These are phyloP conservation scores for Cynoglossus semilaevis DNA, from an alignment of 2,113 vertebrate species.

Conservation along the genomic window DNA sequence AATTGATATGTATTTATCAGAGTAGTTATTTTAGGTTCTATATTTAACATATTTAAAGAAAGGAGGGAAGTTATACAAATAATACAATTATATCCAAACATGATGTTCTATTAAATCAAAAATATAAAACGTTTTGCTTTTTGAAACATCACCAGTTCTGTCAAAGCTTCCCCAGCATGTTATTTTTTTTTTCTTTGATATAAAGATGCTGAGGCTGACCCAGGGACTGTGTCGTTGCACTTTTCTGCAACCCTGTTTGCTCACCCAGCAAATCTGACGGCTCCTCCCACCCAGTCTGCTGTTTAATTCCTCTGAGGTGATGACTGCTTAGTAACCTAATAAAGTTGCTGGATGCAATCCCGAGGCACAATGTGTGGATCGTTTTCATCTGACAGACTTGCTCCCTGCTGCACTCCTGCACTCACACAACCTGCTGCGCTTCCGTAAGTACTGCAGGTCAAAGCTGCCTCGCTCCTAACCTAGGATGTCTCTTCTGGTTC, in stretches of 20 bases:
- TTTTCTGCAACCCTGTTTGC: constrained; percentile 29
- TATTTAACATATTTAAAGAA: too few species aligned
- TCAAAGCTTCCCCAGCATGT: neutral
- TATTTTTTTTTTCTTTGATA: constrained; percentile 6
- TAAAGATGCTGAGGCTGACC: constrained; percentile 37
- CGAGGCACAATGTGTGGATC: constrained; percentile 56
- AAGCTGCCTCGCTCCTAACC: constrained; percentile 21
- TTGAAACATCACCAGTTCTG: neutral
- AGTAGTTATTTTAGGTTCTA: too few species aligned
- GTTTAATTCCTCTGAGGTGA: constrained; percentile 60
- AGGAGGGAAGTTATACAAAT: too few species aligned
- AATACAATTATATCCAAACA: too few species aligned
- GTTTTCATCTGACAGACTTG: constrained; percentile 53
- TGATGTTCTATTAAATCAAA: too few species aligned
- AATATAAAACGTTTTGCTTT: too few species aligned
- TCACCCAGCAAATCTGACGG: constrained; percentile 20
- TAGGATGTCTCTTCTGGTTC: constrained; percentile 31
- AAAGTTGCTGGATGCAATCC: constrained; percentile 65
- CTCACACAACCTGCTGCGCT: constrained; percentile 43
- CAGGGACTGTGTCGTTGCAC: constrained; percentile 1
- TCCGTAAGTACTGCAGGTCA: constrained; percentile 58
- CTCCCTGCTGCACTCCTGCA: constrained; percentile 34
- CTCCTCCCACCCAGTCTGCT: constrained; percentile 54
- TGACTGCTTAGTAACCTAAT: constrained; percentile 60
- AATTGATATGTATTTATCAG: too few species aligned